phyloP scores from a whole-genome alignment of 2,113 vertebrate species.

The Globicephala melas region DNA sequence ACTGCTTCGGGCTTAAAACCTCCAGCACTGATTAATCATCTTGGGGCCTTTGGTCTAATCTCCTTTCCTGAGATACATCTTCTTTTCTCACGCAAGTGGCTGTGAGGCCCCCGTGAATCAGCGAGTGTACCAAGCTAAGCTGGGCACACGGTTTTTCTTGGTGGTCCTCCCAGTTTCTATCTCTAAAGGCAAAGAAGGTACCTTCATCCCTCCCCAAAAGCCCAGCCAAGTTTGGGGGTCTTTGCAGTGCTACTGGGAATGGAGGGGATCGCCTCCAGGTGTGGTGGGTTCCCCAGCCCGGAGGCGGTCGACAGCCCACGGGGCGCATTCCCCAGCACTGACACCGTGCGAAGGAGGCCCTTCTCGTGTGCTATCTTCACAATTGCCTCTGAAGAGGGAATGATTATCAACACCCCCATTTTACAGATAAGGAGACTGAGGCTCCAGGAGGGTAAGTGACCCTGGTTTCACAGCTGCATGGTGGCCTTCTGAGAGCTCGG shows the following conservation, averaged over 20 bases:
- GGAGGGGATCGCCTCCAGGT: no score
- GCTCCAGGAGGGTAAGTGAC: not conserved
- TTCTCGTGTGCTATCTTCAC: not conserved
- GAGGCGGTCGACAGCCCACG: accelerated
- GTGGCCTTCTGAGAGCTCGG: not conserved
- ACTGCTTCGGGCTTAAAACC: not conserved
- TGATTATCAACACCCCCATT: not conserved
- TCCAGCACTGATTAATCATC: not conserved
- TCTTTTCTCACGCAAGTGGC: not conserved
- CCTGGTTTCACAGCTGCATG: not conserved
- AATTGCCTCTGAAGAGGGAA: accelerated
- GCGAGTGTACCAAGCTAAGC: not conserved
- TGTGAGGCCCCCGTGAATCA: not conserved
- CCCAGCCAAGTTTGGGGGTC: not conserved
- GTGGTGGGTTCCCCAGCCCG: accelerated
- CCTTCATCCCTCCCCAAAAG: not conserved
- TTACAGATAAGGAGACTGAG: not conserved
- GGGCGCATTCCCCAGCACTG: accelerated
- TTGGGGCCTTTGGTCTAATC: not conserved
- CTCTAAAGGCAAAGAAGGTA: not conserved
- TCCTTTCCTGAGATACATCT: not conserved
- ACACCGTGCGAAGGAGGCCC: accelerated
- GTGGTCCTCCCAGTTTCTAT: not conserved
- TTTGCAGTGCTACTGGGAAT: not conserved
- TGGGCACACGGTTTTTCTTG: not conserved